A percentile compares a stretch with the other conserved stretches of the same genome.
Conservation (phyloP, 2,888 invertebrate species). For the Agapostemon virescens region DNA sequence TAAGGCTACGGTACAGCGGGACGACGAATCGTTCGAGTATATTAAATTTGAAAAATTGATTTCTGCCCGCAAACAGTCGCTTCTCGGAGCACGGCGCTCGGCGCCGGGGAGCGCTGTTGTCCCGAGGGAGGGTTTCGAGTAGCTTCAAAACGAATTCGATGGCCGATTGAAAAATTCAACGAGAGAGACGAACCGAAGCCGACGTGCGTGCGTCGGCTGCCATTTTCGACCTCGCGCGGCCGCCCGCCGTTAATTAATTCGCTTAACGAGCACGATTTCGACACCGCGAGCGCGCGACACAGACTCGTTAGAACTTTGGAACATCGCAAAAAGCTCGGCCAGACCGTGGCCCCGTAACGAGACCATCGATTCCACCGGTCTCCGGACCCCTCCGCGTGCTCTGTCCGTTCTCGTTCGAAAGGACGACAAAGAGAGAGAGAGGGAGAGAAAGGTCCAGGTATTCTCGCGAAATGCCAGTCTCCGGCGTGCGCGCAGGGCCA, state of each 20-base stretch:
- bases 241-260: conserved; percentile 12
- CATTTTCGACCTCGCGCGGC: background rate
- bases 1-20: too few relatives aligned
- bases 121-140: background rate
- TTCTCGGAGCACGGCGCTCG: background rate
- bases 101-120: background rate
- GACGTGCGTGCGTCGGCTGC: background rate
- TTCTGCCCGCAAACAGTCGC: too few relatives aligned
- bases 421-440: background rate
- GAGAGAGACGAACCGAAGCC: background rate
- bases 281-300: background rate
- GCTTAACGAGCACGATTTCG: conserved; percentile 22
- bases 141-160: background rate
- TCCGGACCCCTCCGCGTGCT: background rate
- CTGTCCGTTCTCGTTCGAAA: background rate
- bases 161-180: background rate
- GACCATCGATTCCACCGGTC: background rate
- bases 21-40: too few relatives aligned
- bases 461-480: background rate
- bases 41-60: too few relatives aligned
- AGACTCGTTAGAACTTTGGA: conserved; percentile 12
- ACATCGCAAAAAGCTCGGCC: conserved; percentile 8
- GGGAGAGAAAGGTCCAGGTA: too few relatives aligned
- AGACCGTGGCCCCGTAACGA: background rate
- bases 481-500: too few relatives aligned